Evolutionary conservation across 2,888 invertebrate species (phyloP), one percentile per base, ranked within the genome.

Genomic region (Ceramica pisi): DNA sequence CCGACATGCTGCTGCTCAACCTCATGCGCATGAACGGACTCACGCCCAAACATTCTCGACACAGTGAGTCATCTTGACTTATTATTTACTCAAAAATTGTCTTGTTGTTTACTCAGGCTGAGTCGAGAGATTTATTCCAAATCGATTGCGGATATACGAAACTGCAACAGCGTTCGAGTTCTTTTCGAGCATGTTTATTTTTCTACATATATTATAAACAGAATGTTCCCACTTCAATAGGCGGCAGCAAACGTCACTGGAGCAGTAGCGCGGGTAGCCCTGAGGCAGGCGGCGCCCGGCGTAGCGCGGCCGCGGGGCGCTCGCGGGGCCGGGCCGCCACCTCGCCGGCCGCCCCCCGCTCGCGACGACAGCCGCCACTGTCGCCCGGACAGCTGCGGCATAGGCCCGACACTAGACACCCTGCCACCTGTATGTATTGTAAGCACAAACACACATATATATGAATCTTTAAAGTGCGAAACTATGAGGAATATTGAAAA

Each of bases 1-100:
- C 95, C 0, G 95, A 95, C 81, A 94, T 95, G 94, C 84, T 95
- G 86, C 90, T 95, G 79, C 86, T 94, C 50, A 95, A 95, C 75
- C 90, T 95, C 53, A 95, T 95, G 95, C 90, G 95, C 51, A 94
- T 95, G 80, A 95, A 95, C 79, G 95, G 95, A 21, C 86, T 95
- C 68, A 92, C 94, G 68, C 92, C 92, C n/a, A 89, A 88, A 53
- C 90, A 88, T 66, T 76, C 88, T n/a, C 88, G 89, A 50, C 90
- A 92, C 60, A 90, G 94, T 93, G 21, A 87, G 90, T 55, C 7
- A 26, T 26, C n/a, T n/a, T n/a, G n/a, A n/a, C n/a, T n/a, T n/a
- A n/a, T n/a, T n/a, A n/a, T n/a, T n/a, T n/a, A n/a, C n/a, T n/a
- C n/a, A n/a, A n/a, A n/a, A n/a, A n/a, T n/a, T n/a, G n/a, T n/a